phyloP scores from a whole-genome alignment of 2,113 vertebrate species.

The Salvelinus alpinus region DNA sequence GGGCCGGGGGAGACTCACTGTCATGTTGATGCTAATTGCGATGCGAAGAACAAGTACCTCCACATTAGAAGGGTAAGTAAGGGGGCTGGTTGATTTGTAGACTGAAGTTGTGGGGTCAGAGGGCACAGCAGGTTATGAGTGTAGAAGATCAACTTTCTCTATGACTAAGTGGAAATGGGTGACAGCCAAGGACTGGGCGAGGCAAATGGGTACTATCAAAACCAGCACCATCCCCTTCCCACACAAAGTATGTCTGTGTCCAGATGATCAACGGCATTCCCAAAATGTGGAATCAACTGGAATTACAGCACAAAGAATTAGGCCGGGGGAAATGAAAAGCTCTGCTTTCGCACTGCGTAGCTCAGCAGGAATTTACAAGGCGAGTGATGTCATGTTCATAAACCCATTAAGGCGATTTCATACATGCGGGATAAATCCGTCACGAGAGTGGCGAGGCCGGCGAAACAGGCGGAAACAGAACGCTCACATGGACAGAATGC shows the following conservation, averaged over 20 bases:
- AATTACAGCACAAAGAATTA: not conserved
- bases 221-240: not conserved
- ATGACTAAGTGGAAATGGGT: constrained; percentile 45
- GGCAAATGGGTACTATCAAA: constrained; percentile 30
- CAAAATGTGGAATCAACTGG: constrained; percentile 1
- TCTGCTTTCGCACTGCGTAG: constrained; percentile 17
- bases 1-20: not conserved
- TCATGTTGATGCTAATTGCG: not conserved
- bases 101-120: constrained; percentile 25
- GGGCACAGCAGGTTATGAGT: not conserved
- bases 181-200: constrained; percentile 38
- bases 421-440: constrained; percentile 33
- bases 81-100: not conserved
- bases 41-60: not conserved
- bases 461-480: not conserved
- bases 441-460: constrained; percentile 22
- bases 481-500: constrained; percentile 19
- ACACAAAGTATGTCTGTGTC: not conserved
- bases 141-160: constrained; percentile 20
- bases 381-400: constrained; percentile 46
- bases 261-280: constrained; percentile 26
- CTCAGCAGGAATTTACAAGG: constrained; percentile 53
- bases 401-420: constrained; percentile 38
- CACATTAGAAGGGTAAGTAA: not conserved
- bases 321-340: not conserved